These are phyloP conservation scores for Blomia tropicalis DNA, from an alignment of 2,888 invertebrate species.

Conservation along the genomic window DNA sequence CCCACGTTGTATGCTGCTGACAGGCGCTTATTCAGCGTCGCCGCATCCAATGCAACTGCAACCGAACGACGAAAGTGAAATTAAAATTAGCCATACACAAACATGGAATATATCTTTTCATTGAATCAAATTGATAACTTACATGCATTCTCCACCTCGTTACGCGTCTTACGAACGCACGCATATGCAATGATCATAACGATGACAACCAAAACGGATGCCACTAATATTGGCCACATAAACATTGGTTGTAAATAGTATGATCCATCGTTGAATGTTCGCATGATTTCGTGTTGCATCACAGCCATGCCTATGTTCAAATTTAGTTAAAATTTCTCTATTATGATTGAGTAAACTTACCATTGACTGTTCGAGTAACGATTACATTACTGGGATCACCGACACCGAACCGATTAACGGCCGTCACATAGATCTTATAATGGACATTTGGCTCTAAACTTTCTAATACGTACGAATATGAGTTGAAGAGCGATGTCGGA, in stretches of 20 bases:
- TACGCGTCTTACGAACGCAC: conserved; percentile 27
- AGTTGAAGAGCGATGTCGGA: not conserved
- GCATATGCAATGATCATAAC: conserved; percentile 28
- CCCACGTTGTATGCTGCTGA: conserved; percentile 24
- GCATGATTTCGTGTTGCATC: not conserved
- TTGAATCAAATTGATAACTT: not conserved
- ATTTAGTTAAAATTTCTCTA: not conserved
- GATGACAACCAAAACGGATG: conserved; percentile 23
- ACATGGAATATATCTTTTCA: not conserved
- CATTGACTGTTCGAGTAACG: conserved; percentile 1
- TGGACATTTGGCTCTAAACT: conserved; percentile 27
- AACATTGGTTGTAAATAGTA: conserved; percentile 17
- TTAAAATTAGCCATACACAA: not conserved
- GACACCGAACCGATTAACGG: conserved; percentile 30
- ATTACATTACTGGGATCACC: conserved; percentile 30
- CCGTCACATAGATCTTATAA: conserved; percentile 30
- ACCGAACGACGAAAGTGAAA: not conserved
- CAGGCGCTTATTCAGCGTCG: conserved; percentile 25
- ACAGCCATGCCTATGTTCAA: not conserved
- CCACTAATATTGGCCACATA: conserved; percentile 18
- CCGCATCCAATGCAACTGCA: conserved; percentile 16
- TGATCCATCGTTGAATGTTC: not conserved
- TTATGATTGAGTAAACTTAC: not conserved
- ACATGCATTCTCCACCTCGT: not conserved
- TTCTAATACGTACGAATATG: conserved; percentile 28